Evolutionary conservation across 1,140 invertebrate species (phyloP), one percentile per base, ranked within the genome.

Genomic region (Riptortus pedestris): DNA sequence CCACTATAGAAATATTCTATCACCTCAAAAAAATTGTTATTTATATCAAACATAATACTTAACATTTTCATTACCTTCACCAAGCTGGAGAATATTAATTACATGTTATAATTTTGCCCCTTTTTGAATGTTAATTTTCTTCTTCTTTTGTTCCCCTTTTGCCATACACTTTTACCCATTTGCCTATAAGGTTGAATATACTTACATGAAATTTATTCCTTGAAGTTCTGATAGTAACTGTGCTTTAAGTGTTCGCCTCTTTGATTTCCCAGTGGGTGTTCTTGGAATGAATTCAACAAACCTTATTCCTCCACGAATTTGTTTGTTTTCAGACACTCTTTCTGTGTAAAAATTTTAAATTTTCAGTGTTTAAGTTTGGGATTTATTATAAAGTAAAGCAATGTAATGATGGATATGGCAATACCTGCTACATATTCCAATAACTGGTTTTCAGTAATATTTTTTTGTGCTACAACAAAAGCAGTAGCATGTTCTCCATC

Each of bases 231-330:
- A 31, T n/a, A 64, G 31, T 28, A 64, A 59, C 47, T 64, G 63
- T n/a, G 48, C n/a, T 43, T 43, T 58, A n/a, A 64, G 33, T 12
- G 63, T 48, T n/a, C 63, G 31, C 38, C 63, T n/a, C 29, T 64
- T 64, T 3, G 63, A 48, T 60, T 88, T 88, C 0, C 85, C 86
- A 29, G 79, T 79, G 1, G 81, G 72, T 66, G 79, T 84, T 72
- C 83, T 85, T 9, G 86, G 85, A 69, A 88, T 85, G 59, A 76
- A 75, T 0, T 79, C 73, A 0, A 87, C 69, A 69, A 88, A 87
- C 12, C 76, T 72, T 1, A 88, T 81, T 4, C 83, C 86, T 7
- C 83, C 86, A 14, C 78, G 72, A 1, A 84, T 69, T 51, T 76
- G 75, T 67, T 84, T 83, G 2, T 80, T 77, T 0, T 76, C 75